Evolutionary conservation across 2,888 invertebrate species (phyloP), one percentile per base, ranked within the genome.

Genomic region (Agonopterix heracliana): DNA sequence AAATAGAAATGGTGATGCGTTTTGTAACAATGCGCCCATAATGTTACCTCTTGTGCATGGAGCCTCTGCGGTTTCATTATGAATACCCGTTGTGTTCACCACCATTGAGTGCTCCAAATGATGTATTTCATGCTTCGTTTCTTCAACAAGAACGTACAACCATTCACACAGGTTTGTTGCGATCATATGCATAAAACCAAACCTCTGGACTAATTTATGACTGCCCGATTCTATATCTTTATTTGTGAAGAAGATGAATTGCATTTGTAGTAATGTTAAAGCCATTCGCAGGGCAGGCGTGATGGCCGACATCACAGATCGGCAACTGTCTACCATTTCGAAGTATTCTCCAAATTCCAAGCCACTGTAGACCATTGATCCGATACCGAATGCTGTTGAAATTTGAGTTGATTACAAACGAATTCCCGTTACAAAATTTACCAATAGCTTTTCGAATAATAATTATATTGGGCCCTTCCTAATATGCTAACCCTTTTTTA

Each of bases 141-240:
- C 96, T 71, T 95, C 94, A 0, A 96, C 94, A 14, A 97, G 83
- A 3, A 96, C 95, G 71, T 95, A 93, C 45, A 97, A 78, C 98
- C 98, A 98, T 64, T 97, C 96, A 81, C 97, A 97, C 11, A 98
- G 81, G 81, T 98, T 98, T 12, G 96, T 96, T 1, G 96, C 97
- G 46, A 98, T 92, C 93, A 96, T 93, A 73, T 98, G 98, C 97
- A 98, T 97, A 41, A 97, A 90, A 7, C 98, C 98, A 62, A 98
- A 95, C 59, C 96, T 90, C 13, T 96, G 94, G 46, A 96, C 89
- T 44, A 93, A 90, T 68, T 92, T 92, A 67, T 92, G 92, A 44
- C 89, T 86, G 13, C 92, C 91, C 62, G 93, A 89, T 65, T 84
- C 85, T 49, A 88, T 87, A 56, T 88, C 88, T 78, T 95, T 95